These are phyloP conservation scores for Coelinius sp. DNA, from an alignment of 2,888 invertebrate species.

Conservation along the genomic window DNA sequence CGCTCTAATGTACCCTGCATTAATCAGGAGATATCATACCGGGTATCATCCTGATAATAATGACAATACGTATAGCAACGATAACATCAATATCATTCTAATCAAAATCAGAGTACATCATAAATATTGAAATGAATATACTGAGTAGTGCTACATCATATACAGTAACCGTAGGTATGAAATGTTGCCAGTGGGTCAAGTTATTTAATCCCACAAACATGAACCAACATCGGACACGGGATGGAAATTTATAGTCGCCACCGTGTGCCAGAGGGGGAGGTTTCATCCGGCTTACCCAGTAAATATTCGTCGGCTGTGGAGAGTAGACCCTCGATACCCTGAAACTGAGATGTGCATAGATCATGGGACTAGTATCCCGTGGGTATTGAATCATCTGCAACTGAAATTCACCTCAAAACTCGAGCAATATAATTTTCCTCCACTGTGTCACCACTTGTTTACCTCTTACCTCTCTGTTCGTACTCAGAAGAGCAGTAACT, in stretches of 20 bases:
- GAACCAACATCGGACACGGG: constrained; percentile 62
- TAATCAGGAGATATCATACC: no score
- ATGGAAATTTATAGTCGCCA: constrained; percentile 60
- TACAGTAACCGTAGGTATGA: constrained; percentile 51
- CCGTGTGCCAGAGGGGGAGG: constrained; percentile 51
- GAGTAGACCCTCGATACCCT: constrained; percentile 6
- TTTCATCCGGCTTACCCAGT: constrained; percentile 38
- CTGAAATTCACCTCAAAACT: background rate
- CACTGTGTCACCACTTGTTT: background rate
- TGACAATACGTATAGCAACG: background rate
- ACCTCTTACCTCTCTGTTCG: no score
- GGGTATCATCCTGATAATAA: background rate
- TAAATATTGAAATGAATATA: background rate
- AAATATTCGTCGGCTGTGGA: constrained; percentile 48
- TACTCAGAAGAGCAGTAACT: background rate
- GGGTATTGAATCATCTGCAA: background rate
- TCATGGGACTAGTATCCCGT: background rate
- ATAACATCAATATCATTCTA: background rate
- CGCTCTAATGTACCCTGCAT: background rate
- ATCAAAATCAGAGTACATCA: background rate
- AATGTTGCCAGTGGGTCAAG: constrained; percentile 69
- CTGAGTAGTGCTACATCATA: background rate
- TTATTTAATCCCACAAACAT: constrained; percentile 68
- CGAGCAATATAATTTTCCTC: background rate
- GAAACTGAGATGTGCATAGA: constrained; percentile 2